A percentile compares a stretch with the other conserved stretches of the same genome.
phyloP scores from a whole-genome alignment of 1,140 invertebrate species.

The Bombus confusus region DNA sequence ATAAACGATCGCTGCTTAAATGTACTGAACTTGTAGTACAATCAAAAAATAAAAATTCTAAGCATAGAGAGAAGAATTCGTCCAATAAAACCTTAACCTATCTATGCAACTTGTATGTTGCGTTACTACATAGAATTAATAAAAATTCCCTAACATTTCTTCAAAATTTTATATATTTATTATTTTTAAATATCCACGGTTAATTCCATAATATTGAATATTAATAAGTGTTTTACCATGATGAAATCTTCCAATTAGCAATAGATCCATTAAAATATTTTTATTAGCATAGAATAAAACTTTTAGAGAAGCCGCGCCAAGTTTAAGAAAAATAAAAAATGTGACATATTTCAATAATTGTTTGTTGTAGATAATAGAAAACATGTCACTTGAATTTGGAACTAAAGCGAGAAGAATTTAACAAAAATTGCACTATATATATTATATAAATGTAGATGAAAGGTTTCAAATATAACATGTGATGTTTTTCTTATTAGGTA shows the following conservation, averaged over 20 bases:
- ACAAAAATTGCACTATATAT: neutral
- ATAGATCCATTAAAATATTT: neutral
- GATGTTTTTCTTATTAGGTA: neutral
- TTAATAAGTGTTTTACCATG: neutral
- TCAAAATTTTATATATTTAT: neutral
- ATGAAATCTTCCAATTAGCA: neutral
- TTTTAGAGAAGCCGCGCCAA: neutral
- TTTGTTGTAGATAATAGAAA: neutral
- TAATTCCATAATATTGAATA: neutral
- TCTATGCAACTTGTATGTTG: neutral
- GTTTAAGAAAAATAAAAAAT: neutral
- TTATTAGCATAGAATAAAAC: no score
- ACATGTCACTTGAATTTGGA: neutral
- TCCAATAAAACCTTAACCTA: conserved; percentile 2
- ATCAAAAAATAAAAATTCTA: neutral
- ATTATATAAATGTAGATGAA: neutral
- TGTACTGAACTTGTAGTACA: neutral
- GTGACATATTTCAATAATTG: neutral
- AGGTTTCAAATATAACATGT: neutral
- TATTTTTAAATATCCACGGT: neutral
- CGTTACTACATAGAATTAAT: neutral
- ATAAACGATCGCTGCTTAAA: neutral
- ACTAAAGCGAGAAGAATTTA: no score
- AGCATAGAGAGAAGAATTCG: neutral
- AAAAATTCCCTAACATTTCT: neutral